These are phyloP conservation scores for Notolabrus celidotus DNA, from an alignment of 2,797 vertebrate genomes.

Conservation along the genomic window DNA sequence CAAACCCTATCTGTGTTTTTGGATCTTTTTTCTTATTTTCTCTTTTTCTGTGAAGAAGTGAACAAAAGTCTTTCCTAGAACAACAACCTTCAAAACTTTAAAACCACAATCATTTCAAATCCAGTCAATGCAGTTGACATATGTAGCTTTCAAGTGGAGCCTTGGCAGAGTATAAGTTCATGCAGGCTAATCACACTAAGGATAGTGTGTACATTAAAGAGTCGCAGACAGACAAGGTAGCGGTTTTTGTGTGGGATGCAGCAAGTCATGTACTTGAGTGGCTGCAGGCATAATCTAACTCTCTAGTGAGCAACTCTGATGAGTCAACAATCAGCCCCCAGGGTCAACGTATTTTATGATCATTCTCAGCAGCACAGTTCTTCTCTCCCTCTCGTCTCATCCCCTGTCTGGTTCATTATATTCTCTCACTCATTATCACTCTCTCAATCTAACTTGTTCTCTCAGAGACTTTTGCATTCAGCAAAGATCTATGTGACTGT, in stretches of 20 bases:
- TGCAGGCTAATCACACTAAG: constrained; percentile 32
- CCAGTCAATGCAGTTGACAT: constrained; percentile 3
- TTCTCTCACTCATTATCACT: constrained; percentile 65
- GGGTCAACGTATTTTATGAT: constrained; percentile 68
- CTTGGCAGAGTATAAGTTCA: constrained; percentile 25
- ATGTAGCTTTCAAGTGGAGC: not conserved
- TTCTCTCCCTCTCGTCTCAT: constrained; percentile 30
- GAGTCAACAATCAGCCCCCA: constrained; percentile 73
- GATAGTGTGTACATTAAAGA: constrained; percentile 10
- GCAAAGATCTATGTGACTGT: constrained; percentile 38
- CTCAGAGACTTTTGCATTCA: constrained; percentile 45
- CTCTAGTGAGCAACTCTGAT: constrained; percentile 65
- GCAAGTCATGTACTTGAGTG: constrained; percentile 38
- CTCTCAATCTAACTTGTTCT: constrained; percentile 51
- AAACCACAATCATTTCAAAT: constrained; percentile 39
- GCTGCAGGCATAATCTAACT: constrained; percentile 60
- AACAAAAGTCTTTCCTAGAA: constrained; percentile 14
- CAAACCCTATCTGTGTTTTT: not conserved
- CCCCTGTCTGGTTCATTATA: constrained; percentile 60
- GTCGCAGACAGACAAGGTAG: constrained; percentile 50
- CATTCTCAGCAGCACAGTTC: constrained; percentile 44
- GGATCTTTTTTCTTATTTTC: constrained; percentile 1
- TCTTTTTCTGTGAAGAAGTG: not conserved
- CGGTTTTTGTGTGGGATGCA: constrained; percentile 47
- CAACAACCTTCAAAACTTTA: constrained; percentile 31